A percentile compares a stretch with the other conserved stretches of the same genome.
Evolutionary conservation across 2,797 vertebrate species (phyloP).

Genomic region (Pelochelys cantorii): DNA sequence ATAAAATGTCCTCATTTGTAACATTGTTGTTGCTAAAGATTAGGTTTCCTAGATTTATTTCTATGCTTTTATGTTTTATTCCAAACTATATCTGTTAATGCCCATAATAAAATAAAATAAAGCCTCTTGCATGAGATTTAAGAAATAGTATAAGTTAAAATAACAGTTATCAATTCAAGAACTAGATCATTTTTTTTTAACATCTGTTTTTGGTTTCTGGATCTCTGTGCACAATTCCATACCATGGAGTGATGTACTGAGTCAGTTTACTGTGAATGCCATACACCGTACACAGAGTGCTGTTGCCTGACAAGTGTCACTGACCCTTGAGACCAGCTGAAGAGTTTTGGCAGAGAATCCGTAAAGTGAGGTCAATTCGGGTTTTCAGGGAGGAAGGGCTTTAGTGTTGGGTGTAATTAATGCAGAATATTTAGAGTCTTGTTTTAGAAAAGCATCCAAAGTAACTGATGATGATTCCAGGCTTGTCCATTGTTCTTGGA

Average conservation of each 20-base stretch:
- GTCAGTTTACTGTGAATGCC: conserved; percentile 1
- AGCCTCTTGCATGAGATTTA: conserved; percentile 29
- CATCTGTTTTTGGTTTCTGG: conserved; percentile 59
- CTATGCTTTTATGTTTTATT: background rate
- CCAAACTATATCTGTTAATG: conserved; percentile 1
- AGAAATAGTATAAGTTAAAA: conserved; percentile 36
- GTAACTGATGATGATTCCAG: background rate
- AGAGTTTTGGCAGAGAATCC: conserved; percentile 8
- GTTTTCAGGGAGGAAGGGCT: background rate
- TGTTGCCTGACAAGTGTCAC: conserved; percentile 27
- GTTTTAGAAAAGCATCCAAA: background rate
- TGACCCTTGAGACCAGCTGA: background rate
- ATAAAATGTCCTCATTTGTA: background rate
- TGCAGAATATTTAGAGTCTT: background rate
- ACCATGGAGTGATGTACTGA: conserved; percentile 5
- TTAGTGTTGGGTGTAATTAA: background rate
- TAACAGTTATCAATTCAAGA: conserved; percentile 24
- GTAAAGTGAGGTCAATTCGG: background rate
- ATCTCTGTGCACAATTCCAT: background rate
- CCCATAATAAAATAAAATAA: conserved; percentile 34
- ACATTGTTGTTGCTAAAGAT: background rate
- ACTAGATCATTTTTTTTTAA: conserved; percentile 21
- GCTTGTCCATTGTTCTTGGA: background rate
- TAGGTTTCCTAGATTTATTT: background rate
- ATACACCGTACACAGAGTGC: conserved; percentile 4